Percentiles rank a stretch among this genome's conserved stretches.
Evolutionary conservation across 1,140 invertebrate species (phyloP).

Genomic region (Micrasema longulum): DNA sequence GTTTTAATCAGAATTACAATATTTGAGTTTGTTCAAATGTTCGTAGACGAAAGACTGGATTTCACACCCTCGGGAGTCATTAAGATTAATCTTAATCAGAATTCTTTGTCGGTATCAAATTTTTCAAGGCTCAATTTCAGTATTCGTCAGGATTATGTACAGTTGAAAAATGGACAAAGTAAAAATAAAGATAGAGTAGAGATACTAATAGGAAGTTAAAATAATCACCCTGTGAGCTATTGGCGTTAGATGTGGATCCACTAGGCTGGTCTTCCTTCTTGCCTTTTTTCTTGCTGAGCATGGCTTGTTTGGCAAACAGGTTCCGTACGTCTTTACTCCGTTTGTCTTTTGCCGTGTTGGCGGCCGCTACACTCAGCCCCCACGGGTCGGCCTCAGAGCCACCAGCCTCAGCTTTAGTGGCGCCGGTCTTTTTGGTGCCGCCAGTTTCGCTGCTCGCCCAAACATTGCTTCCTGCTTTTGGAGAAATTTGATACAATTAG

Average conservation of each 20-base stretch:
- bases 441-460: constrained; percentile 24
- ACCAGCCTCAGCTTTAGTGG: background rate
- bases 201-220: background rate
- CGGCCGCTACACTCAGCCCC: constrained; percentile 81
- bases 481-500: too few species aligned
- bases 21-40: too few species aligned
- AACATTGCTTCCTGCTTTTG: constrained; percentile 40
- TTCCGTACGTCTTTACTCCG: constrained; percentile 82
- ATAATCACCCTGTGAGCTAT: constrained; percentile 40
- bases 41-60: too few species aligned
- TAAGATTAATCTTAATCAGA: too few species aligned
- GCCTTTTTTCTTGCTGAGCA: constrained; percentile 44
- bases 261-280: constrained; percentile 48
- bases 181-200: background rate
- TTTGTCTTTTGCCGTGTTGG: constrained; percentile 86
- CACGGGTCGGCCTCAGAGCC: constrained; percentile 61
- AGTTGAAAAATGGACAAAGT: background rate
- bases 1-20: too few species aligned
- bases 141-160: too few species aligned
- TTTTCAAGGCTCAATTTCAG: too few species aligned
- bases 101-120: too few species aligned
- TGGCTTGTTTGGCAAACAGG: constrained; percentile 63
- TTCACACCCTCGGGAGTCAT: too few species aligned
- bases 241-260: constrained; percentile 42
- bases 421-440: constrained; percentile 7